phyloP scores from a whole-genome alignment of 2,113 vertebrate genomes.

The Seriola rivoliana region DNA sequence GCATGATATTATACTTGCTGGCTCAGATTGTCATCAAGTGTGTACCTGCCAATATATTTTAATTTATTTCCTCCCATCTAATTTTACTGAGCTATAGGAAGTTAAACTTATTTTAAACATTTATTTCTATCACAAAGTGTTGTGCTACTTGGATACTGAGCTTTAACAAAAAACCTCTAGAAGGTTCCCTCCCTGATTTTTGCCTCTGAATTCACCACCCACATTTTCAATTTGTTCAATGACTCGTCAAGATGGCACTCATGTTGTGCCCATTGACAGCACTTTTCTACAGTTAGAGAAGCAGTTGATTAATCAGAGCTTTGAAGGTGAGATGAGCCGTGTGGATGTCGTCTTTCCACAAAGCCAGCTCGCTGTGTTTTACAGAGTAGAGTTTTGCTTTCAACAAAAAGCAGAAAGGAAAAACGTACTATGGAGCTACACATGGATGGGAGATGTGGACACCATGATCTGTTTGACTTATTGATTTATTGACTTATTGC shows the following conservation, averaged over 20 bases:
- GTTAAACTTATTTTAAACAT: background rate
- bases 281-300: background rate
- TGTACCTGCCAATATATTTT: background rate
- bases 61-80: background rate
- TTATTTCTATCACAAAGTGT: background rate
- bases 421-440: too few species aligned
- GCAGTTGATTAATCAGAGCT: background rate
- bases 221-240: background rate
- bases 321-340: background rate
- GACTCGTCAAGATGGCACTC: background rate
- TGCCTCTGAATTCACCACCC: background rate
- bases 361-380: background rate
- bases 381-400: background rate
- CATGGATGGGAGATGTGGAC: background rate
- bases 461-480: background rate
- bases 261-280: background rate
- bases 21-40: slow-evolving; percentile 22
- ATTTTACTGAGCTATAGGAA: background rate
- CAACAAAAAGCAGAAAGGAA: background rate
- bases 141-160: background rate
- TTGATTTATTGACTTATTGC: too few species aligned
- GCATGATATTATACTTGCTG: slow-evolving; percentile 17
- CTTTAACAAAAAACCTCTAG: background rate
- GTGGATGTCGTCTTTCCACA: background rate
- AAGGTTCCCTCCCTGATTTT: slow-evolving; percentile 7